phyloP scores from a whole-genome alignment of 2,888 invertebrate genomes.

The Euplexia lucipara region DNA sequence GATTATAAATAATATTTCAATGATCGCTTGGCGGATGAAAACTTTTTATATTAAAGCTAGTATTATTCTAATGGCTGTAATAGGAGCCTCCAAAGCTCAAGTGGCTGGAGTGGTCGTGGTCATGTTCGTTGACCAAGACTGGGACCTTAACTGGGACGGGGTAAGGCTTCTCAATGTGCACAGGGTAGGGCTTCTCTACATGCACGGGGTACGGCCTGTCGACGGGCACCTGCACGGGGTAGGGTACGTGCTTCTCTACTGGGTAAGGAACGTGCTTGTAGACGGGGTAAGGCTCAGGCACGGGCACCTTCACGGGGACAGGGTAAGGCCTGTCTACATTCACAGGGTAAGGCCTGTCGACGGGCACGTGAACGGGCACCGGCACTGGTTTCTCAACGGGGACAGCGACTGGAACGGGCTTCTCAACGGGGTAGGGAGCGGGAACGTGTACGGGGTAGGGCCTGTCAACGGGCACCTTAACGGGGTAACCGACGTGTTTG shows the following conservation, averaged over 20 bases:
- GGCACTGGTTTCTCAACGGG: slow-evolving; percentile 93
- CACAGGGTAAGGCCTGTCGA: slow-evolving; percentile 92
- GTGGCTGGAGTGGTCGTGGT: slow-evolving; percentile 69
- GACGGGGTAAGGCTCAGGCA: slow-evolving; percentile 92
- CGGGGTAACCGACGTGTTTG: slow-evolving; percentile 92
- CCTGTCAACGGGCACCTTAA: slow-evolving; percentile 93
- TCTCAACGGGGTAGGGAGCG: slow-evolving; percentile 91
- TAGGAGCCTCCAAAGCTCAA: slow-evolving; percentile 74
- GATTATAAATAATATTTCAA: slow-evolving; percentile 81
- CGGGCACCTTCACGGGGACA: slow-evolving; percentile 90
- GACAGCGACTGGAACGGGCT: slow-evolving; percentile 91
- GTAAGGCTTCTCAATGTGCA: slow-evolving; percentile 90
- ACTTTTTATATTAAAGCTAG: slow-evolving; percentile 76
- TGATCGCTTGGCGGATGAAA: slow-evolving; percentile 74
- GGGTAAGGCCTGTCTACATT: slow-evolving; percentile 89
- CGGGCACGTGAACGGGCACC: slow-evolving; percentile 92
- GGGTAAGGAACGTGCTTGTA: slow-evolving; percentile 92
- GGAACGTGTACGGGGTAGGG: slow-evolving; percentile 93
- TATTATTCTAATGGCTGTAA: slow-evolving; percentile 84
- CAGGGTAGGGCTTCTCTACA: slow-evolving; percentile 86
- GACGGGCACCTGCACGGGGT: slow-evolving; percentile 93
- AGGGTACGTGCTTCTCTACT: slow-evolving; percentile 91
- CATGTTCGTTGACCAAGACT: slow-evolving; percentile 75
- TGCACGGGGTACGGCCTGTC: slow-evolving; percentile 93
- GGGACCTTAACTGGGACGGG: slow-evolving; percentile 91